phyloP scores from a whole-genome alignment of 2,888 invertebrate genomes.

The Galerucella nymphaeae region DNA sequence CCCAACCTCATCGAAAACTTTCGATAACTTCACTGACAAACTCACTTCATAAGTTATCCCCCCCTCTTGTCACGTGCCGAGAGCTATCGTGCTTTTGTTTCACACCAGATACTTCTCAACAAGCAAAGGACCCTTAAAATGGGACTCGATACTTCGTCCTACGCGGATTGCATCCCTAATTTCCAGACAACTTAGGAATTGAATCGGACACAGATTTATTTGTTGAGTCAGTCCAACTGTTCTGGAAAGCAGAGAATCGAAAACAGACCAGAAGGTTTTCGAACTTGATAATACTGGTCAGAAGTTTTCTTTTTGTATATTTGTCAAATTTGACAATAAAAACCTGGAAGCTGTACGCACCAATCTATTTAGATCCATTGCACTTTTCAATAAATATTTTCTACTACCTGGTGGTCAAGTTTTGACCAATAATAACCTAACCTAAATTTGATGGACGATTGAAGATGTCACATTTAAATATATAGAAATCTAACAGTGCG shows the following conservation, averaged over 20 bases:
- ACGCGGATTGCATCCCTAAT: constrained; percentile 34
- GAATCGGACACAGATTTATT: constrained; percentile 42
- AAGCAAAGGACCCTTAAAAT: constrained; percentile 33
- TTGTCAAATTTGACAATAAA: too few relatives aligned
- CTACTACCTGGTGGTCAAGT: too few relatives aligned
- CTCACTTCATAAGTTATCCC: constrained; percentile 20
- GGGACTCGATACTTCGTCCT: constrained; percentile 24
- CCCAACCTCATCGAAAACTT: background rate
- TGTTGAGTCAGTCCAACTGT: constrained; percentile 34
- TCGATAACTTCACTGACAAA: constrained; percentile 20
- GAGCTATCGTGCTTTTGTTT: constrained; percentile 23
- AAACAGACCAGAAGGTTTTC: background rate
- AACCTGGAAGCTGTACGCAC: too few relatives aligned
- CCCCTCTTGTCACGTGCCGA: background rate
- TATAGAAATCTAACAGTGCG: background rate
- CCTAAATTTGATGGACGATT: too few relatives aligned
- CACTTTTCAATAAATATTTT: too few relatives aligned
- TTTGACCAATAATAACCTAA: too few relatives aligned
- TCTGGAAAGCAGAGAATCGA: background rate
- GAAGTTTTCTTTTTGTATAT: too few relatives aligned
- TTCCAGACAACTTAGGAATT: constrained; percentile 27
- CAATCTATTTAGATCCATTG: background rate
- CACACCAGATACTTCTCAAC: constrained; percentile 33
- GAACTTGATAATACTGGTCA: background rate
- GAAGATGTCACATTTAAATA: background rate